These are phyloP conservation scores for Equus przewalskii DNA, from an alignment of 2,113 vertebrate species.

Conservation along the genomic window DNA sequence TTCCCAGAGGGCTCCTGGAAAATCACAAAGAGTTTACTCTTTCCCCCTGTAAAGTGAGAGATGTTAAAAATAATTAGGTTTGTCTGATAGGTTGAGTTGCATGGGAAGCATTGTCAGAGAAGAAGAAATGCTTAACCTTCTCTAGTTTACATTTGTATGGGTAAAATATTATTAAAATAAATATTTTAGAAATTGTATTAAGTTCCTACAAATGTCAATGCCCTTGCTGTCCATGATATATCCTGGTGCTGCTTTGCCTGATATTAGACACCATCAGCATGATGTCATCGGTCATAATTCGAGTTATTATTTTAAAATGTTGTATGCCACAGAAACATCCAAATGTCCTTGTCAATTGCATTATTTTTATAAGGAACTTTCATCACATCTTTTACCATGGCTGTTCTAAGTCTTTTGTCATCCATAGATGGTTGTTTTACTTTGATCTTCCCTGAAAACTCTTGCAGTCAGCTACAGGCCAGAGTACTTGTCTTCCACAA, in stretches of 20 bases:
- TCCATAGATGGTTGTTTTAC: not conserved
- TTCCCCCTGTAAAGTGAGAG: not conserved
- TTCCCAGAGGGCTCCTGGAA: not conserved
- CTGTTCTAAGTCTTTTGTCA: not conserved
- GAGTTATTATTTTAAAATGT: not conserved
- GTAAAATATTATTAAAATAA: not conserved
- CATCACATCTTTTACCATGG: not conserved
- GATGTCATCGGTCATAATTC: not conserved
- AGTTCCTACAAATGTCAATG: not conserved
- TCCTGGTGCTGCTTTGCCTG: not conserved
- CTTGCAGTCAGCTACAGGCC: not conserved
- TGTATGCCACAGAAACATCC: not conserved
- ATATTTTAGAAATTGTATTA: not conserved
- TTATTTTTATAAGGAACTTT: not conserved
- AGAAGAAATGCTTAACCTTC: not conserved
- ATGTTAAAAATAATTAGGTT: not conserved
- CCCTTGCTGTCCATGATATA: not conserved
- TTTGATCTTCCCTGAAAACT: not conserved
- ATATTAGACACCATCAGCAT: not conserved
- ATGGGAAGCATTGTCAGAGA: not conserved
- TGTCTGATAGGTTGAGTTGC: not conserved
- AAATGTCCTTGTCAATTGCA: not conserved
- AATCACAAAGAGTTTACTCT: not conserved
- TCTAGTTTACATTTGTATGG: not conserved
- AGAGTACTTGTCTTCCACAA: not conserved